Base-by-base conservation (phyloP, 2,113 vertebrate species). In the Ramphastos sulfuratus region DNA sequence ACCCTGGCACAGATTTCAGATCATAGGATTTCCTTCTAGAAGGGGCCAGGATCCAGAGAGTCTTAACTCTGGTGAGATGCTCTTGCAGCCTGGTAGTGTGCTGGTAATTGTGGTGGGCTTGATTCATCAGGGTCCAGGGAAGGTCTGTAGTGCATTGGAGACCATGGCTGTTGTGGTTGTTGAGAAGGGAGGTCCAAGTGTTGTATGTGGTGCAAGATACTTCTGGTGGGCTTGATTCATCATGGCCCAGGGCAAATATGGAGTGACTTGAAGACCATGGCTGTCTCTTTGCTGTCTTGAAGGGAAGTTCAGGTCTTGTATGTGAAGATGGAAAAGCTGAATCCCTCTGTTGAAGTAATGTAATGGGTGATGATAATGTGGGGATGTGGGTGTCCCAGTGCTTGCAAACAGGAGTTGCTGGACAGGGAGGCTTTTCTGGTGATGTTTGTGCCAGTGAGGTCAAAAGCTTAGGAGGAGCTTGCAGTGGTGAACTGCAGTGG, bases 141-240 rank as follows among this genome's bases (percentile, higher is more conserved):
- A 50, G 44, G 44, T 0, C 3, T 0, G 2, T 35, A n/a, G 59
- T 13, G 4, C 1, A 8, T 0, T 73, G 81, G 37, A 48, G n/a
- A 28, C 4, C 6, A 2, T 6, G 46, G 46, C 27, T 79, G 54
- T 1, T 2, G 9, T 33, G 37, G 15, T 4, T 33, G 37, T 77
- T 56, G 28, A 84, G 33, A 37, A 73, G 19, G 12, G n/a, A 31
- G 10, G 6, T 31, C 3, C 9, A 17, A 48, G 33, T 35, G 6
- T 7, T 9, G 12, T 15, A 1, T 3, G 17, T 31, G 37, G 42
- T 21, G 21, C 48, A 50, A 23, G 55, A 25, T 28, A 7, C 23
- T n/a, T 39, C 39, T 27, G 70, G 8, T 46, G 9, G 19, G 23
- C 13, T 89, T 28, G 17, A 10, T 15, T 16, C 54, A 19, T 10